A percentile compares a stretch with the other conserved stretches of the same genome.
Evolutionary conservation across 1,140 invertebrate genomes (phyloP).

Genomic region (Diachasmimorpha longicaudata): DNA sequence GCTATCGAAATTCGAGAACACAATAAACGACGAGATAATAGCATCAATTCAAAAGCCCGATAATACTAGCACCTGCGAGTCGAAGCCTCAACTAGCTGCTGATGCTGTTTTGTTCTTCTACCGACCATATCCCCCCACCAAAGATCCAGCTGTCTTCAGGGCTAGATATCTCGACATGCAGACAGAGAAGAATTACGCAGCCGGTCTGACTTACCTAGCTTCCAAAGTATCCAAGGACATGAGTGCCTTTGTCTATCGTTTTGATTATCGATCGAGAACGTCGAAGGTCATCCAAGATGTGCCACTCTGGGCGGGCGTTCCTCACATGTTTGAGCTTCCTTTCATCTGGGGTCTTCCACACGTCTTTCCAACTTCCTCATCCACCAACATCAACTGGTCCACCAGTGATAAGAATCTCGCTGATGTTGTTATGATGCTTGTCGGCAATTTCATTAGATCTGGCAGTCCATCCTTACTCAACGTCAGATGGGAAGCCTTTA

Average conservation of each 20-base stretch:
- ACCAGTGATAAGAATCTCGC: constrained; percentile 76
- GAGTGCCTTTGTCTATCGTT: constrained; percentile 73
- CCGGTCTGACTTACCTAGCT: constrained; percentile 72
- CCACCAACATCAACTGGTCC: constrained; percentile 70
- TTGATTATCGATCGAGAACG: constrained; percentile 76
- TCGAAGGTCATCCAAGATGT: constrained; percentile 67
- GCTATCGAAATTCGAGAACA: constrained; percentile 65
- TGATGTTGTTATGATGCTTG: constrained; percentile 77
- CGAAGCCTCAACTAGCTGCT: constrained; percentile 72
- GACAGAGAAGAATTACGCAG: constrained; percentile 76
- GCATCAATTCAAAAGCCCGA: constrained; percentile 59
- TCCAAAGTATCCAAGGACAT: constrained; percentile 67
- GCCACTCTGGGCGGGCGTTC: constrained; percentile 76
- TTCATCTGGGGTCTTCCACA: constrained; percentile 80
- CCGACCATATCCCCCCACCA: constrained; percentile 67
- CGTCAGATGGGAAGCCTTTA: constrained; percentile 76
- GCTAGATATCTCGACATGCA: constrained; percentile 71
- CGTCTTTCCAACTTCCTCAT: constrained; percentile 56
- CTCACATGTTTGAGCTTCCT: constrained; percentile 79
- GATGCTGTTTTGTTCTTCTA: constrained; percentile 80
- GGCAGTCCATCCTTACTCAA: constrained; percentile 72
- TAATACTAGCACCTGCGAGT: constrained; percentile 67
- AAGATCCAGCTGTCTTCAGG: constrained; percentile 65
- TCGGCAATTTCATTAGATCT: constrained; percentile 75
- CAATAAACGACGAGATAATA: constrained; percentile 65